These are phyloP conservation scores for Sarcophaga carnaria DNA, from an alignment of 2,888 invertebrate genomes.

Conservation along the genomic window DNA sequence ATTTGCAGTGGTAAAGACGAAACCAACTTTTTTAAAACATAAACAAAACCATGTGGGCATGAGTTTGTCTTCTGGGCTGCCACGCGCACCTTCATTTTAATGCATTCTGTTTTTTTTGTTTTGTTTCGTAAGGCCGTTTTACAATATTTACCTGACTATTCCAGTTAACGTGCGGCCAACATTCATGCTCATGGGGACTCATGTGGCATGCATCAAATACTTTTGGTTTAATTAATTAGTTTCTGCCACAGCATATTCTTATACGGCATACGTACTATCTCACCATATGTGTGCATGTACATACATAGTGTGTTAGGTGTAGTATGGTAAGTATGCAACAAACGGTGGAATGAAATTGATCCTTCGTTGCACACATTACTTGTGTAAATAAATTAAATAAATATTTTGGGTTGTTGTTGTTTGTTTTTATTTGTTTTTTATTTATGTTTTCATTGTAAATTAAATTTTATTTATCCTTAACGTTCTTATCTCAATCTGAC, in stretches of 20 bases:
- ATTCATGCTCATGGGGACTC: constrained; percentile 58
- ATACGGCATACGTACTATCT: neutral
- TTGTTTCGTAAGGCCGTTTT: neutral
- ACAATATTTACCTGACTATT: constrained; percentile 1
- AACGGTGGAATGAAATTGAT: constrained; percentile 33
- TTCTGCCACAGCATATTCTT: constrained; percentile 55
- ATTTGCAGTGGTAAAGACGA: constrained; percentile 13
- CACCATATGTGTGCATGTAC: neutral
- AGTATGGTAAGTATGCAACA: neutral
- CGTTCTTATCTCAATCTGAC: constrained; percentile 48
- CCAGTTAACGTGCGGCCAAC: constrained; percentile 43
- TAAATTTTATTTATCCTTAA: constrained; percentile 20
- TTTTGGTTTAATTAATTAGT: constrained; percentile 66
- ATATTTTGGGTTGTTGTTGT: constrained; percentile 31
- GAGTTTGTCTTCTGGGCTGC: constrained; percentile 37
- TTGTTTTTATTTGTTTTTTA: constrained; percentile 41
- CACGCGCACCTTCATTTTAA: constrained; percentile 46
- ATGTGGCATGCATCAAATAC: constrained; percentile 62
- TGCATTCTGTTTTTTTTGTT: constrained; percentile 28
- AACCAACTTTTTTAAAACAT: constrained; percentile 11
- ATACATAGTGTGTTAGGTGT: neutral
- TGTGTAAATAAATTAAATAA: constrained; percentile 52
- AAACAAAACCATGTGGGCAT: neutral
- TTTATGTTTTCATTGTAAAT: neutral
- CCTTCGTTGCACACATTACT: constrained; percentile 36